Percentiles rank a stretch among this genome's conserved stretches.
These are phyloP conservation scores for Spinus olivaceus DNA, from an alignment of 2,797 vertebrate species.

Conservation along the genomic window DNA sequence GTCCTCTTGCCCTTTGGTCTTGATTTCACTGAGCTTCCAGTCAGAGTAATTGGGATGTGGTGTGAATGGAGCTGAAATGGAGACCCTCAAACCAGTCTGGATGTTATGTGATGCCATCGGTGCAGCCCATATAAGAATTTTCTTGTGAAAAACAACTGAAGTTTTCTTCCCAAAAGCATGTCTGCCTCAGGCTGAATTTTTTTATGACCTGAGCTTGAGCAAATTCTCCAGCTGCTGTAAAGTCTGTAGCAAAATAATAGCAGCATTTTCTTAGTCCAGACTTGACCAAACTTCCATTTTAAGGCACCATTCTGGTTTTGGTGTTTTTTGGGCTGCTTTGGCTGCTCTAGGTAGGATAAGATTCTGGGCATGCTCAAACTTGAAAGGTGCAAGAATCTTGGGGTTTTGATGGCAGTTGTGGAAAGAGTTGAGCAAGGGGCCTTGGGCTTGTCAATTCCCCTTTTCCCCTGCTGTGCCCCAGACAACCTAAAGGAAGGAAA, in stretches of 20 bases:
- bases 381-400: background rate
- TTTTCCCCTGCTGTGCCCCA: rapidly evolving
- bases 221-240: background rate
- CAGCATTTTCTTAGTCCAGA: background rate
- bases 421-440: background rate
- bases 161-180: rapidly evolving
- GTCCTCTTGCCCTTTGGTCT: rapidly evolving
- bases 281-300: background rate
- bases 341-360: rapidly evolving
- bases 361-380: no score
- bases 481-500: background rate
- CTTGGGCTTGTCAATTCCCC: rapidly evolving
- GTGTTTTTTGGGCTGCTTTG: background rate
- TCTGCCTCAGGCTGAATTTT: background rate
- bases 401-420: background rate
- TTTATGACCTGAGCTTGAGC: background rate
- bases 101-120: no score
- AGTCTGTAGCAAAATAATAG: background rate
- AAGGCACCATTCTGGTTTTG: rapidly evolving
- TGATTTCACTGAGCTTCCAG: rapidly evolving
- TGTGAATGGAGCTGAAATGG: background rate
- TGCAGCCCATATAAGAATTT: rapidly evolving
- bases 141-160: background rate
- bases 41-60: rapidly evolving
- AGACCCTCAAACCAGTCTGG: background rate